These are phyloP conservation scores for Lutra lutra DNA, from an alignment of 2,797 vertebrate species.

Conservation along the genomic window DNA sequence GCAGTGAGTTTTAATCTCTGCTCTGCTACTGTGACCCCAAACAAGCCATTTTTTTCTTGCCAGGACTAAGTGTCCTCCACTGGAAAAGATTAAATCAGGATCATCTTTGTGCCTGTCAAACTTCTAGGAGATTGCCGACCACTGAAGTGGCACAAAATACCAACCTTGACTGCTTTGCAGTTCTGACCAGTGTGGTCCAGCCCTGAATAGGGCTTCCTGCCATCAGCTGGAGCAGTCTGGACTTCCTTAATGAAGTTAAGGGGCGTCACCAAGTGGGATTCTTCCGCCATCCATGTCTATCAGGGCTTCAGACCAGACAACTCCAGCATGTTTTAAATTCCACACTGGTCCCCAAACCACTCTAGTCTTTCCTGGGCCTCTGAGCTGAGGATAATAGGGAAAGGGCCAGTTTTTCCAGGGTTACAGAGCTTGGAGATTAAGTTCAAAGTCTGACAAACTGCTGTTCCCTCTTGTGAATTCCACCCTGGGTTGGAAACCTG, in stretches of 20 bases:
- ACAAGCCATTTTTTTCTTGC: constrained; percentile 7
- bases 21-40: background rate
- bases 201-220: background rate
- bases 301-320: constrained; percentile 24
- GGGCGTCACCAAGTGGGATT: background rate
- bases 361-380: background rate
- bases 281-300: background rate
- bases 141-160: constrained; percentile 1
- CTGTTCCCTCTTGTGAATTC: background rate
- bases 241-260: background rate
- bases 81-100: constrained; percentile 18
- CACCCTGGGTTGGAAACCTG: background rate
- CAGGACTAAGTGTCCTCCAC: constrained; percentile 34
- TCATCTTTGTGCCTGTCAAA: background rate
- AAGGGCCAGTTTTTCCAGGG: background rate
- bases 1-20: background rate
- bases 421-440: background rate
- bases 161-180: background rate
- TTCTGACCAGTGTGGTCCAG: background rate
- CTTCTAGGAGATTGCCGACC: background rate
- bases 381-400: background rate
- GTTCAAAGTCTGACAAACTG: background rate
- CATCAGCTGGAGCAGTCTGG: background rate
- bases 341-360: background rate
- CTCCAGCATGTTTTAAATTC: background rate